Evolutionary conservation across 1,140 invertebrate species (phyloP).

Genomic region (Lordiphosa clarofinis): DNA sequence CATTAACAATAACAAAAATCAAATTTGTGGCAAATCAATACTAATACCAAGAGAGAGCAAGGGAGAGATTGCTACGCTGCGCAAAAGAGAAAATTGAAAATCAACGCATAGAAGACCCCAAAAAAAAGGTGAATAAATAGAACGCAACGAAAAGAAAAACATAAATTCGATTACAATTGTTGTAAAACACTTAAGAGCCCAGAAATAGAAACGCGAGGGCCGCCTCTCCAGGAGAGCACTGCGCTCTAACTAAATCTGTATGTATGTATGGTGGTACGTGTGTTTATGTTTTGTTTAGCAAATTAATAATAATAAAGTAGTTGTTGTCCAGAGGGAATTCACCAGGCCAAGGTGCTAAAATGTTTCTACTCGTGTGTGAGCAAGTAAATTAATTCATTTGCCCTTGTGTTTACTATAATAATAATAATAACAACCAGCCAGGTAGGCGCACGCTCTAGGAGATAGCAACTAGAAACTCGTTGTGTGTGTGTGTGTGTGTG

Average conservation of each 20-base stretch:
- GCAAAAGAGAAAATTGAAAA: conserved; percentile 65
- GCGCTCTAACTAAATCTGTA: not conserved
- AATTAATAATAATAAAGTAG: conserved; percentile 53
- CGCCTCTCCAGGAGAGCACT: conserved; percentile 41
- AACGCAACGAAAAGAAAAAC: conserved; percentile 33
- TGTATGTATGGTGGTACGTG: conserved; percentile 23
- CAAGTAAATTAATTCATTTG: conserved; percentile 57
- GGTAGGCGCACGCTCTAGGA: conserved; percentile 12
- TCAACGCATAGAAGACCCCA: conserved; percentile 52
- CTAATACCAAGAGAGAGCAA: conserved; percentile 18
- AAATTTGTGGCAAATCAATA: conserved; percentile 64
- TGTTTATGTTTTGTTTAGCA: conserved; percentile 69
- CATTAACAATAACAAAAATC: conserved; percentile 26
- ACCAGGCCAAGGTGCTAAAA: conserved; percentile 46
- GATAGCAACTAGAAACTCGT: conserved; percentile 17
- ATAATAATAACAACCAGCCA: conserved; percentile 40
- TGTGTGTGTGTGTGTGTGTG: too few species aligned
- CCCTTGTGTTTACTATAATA: conserved; percentile 42
- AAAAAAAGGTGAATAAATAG: conserved; percentile 71
- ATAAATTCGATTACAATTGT: conserved; percentile 41
- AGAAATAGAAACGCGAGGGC: conserved; percentile 37
- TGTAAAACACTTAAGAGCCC: conserved; percentile 22
- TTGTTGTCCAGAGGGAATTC: conserved; percentile 32
- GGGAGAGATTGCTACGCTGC: conserved; percentile 61
- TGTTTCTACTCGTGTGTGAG: conserved; percentile 18